A percentile compares a stretch with the other conserved stretches of the same genome.
Evolutionary conservation across 2,113 vertebrate species (phyloP).

Genomic region (Mustela nigripes): DNA sequence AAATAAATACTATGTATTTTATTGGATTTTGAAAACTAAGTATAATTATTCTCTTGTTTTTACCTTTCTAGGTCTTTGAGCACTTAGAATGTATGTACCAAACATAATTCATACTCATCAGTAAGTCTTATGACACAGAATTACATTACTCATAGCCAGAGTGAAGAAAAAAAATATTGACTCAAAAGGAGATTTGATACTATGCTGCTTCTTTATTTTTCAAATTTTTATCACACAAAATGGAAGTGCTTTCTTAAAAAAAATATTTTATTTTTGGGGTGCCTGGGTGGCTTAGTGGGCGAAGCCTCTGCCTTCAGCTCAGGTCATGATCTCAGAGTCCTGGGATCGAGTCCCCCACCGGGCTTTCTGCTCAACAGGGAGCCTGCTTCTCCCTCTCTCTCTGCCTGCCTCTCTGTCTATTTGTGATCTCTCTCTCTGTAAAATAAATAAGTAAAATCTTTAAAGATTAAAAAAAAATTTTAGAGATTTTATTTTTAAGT

Average conservation of each 20-base stretch:
- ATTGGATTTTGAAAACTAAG: not conserved
- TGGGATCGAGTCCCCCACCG: too few relatives aligned
- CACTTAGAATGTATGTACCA: not conserved
- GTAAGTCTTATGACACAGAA: not conserved
- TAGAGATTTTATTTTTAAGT: not conserved
- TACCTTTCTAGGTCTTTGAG: too few relatives aligned
- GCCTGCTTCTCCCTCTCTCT: too few relatives aligned
- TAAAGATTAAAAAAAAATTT: too few relatives aligned
- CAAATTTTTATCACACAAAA: not conserved
- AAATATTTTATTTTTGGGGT: too few relatives aligned
- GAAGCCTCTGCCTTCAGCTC: too few relatives aligned
- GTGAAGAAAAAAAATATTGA: not conserved
- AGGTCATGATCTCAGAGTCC: too few relatives aligned
- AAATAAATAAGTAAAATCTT: too few relatives aligned
- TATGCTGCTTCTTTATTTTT: not conserved
- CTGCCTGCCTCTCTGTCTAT: too few relatives aligned
- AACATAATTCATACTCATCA: not conserved
- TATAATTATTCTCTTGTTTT: not conserved
- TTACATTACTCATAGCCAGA: not conserved
- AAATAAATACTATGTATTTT: not conserved
- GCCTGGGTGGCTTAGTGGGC: too few relatives aligned
- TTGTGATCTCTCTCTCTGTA: too few relatives aligned
- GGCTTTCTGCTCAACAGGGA: too few relatives aligned
- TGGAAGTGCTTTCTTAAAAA: not conserved
- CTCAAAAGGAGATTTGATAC: not conserved